Evolutionary conservation across 2,888 invertebrate genomes (phyloP).

Genomic region (Hipparchia semele): DNA sequence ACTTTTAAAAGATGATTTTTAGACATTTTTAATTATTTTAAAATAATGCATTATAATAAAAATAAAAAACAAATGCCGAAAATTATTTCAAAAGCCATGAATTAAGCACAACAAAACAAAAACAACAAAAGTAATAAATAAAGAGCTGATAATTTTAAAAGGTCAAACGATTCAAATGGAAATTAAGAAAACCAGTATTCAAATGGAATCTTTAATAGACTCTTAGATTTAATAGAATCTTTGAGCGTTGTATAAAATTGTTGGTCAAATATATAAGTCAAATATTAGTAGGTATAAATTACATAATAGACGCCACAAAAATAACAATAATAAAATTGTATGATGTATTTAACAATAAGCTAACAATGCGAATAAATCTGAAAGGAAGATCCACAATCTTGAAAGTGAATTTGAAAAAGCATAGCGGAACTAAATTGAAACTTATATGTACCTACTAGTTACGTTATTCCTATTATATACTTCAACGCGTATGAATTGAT

Average conservation of each 20-base stretch:
- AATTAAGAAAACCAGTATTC: conserved; percentile 12
- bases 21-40: too few relatives aligned
- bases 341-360: background rate
- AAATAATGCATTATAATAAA: too few relatives aligned
- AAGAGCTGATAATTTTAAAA: background rate
- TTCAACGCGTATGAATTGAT: conserved; percentile 1
- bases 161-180: conserved; percentile 2
- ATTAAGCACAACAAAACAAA: too few relatives aligned
- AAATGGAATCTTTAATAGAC: background rate
- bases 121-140: background rate
- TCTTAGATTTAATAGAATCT: background rate
- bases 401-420: conserved; percentile 61
- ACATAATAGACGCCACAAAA: background rate
- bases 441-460: conserved; percentile 12
- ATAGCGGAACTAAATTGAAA: conserved; percentile 28
- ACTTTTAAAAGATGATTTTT: background rate
- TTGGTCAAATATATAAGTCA: background rate
- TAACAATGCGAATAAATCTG: conserved; percentile 42
- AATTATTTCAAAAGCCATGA: too few relatives aligned
- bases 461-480: conserved; percentile 13
- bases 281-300: background rate
- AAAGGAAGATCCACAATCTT: conserved; percentile 74
- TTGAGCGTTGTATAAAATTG: background rate
- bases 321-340: background rate
- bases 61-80: too few relatives aligned